Percentiles rank a stretch among this genome's conserved stretches.
These are phyloP conservation scores for Drosophila cracens DNA, from an alignment of 2,888 invertebrate genomes.

Conservation along the genomic window DNA sequence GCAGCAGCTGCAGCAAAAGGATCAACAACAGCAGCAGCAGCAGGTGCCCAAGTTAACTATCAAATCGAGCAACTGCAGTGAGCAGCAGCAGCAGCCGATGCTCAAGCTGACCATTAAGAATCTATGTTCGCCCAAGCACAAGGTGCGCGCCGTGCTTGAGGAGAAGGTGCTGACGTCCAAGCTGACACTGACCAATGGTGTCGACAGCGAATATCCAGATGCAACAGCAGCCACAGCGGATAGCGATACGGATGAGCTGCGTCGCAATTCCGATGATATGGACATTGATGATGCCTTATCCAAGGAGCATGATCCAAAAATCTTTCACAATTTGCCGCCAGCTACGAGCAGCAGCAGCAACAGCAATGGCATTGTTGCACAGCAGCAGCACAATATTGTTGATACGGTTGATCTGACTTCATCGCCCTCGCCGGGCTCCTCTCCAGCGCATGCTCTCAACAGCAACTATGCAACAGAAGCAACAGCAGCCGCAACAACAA, in stretches of 20 bases:
- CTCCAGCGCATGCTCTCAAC: constrained; percentile 70
- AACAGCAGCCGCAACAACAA: constrained; percentile 18
- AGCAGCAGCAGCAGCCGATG: constrained; percentile 68
- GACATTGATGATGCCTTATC: constrained; percentile 82
- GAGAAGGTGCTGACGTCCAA: constrained; percentile 62
- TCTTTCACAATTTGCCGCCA: constrained; percentile 80
- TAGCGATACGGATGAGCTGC: constrained; percentile 53
- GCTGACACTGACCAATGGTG: constrained; percentile 62
- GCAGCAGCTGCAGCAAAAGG: constrained; percentile 15
- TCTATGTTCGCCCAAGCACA: constrained; percentile 85
- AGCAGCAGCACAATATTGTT: constrained; percentile 67
- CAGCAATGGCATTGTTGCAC: constrained; percentile 55
- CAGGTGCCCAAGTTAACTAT: constrained; percentile 81
- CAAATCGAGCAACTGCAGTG: constrained; percentile 57
- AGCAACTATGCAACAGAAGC: constrained; percentile 17
- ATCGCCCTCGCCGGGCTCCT: constrained; percentile 83
- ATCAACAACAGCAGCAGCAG: constrained; percentile 28
- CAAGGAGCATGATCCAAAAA: constrained; percentile 81
- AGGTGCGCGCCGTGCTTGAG: constrained; percentile 86
- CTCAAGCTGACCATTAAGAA: constrained; percentile 85
- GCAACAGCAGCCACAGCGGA: constrained; percentile 12
- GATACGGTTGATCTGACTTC: constrained; percentile 83
- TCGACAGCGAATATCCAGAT: constrained; percentile 44
- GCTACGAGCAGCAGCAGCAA: constrained; percentile 18
- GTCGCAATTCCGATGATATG: constrained; percentile 83